Evolutionary conservation across 92 coral and sea anemone genomes (phyloP).

Genomic region (Palythoa heliodiscus): DNA sequence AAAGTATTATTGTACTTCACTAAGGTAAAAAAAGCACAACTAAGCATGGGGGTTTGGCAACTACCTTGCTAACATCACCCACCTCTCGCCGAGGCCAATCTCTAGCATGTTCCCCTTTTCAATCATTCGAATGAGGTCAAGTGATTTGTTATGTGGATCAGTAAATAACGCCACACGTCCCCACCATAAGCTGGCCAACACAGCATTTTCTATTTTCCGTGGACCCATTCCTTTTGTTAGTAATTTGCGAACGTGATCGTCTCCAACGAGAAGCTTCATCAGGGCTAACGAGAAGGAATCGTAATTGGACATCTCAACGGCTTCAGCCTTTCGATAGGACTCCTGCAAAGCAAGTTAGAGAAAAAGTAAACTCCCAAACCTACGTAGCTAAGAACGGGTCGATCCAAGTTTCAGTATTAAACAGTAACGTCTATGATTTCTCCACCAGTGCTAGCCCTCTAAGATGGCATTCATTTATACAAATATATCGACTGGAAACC

Average conservation of each 20-base stretch:
- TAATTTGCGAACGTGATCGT: slow-evolving; percentile 77
- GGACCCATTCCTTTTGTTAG: slow-evolving; percentile 92
- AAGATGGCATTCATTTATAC: too few species aligned
- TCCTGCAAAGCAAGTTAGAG: not conserved
- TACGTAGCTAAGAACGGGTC: too few species aligned
- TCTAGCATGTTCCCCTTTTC: slow-evolving; percentile 80
- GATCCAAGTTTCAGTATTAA: too few species aligned
- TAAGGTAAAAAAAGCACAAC: too few species aligned
- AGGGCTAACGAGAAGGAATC: slow-evolving; percentile 84
- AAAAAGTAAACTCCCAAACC: too few species aligned
- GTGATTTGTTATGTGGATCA: slow-evolving; percentile 88
- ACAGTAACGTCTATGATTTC: too few species aligned
- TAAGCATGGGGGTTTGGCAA: too few species aligned
- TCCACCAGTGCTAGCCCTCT: too few species aligned
- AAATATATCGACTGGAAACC: too few species aligned
- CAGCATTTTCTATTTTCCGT: slow-evolving; percentile 90
- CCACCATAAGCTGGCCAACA: slow-evolving; percentile 90
- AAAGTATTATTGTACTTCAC: too few species aligned
- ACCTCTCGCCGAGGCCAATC: slow-evolving; percentile 94
- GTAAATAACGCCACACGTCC: slow-evolving; percentile 89
- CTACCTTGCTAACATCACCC: not conserved
- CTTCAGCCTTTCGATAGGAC: not conserved
- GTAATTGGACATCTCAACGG: slow-evolving; percentile 69
- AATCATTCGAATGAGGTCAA: slow-evolving; percentile 83
- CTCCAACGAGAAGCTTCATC: slow-evolving; percentile 82